Evolutionary conservation across 2,888 invertebrate species (phyloP).

Genomic region (Cepaea hortensis): DNA sequence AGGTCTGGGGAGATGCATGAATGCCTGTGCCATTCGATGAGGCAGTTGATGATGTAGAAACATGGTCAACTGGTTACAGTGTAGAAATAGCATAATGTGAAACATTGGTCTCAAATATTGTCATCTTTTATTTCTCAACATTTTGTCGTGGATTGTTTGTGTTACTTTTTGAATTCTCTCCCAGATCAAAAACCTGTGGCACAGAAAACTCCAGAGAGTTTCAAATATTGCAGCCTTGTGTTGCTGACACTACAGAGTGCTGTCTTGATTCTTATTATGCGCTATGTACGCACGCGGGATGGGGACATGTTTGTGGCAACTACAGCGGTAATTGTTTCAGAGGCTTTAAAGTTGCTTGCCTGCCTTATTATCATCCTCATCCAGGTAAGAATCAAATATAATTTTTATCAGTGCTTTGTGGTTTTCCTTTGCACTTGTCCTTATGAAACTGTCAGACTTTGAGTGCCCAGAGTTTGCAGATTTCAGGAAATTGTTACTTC

Average conservation of each 20-base stretch:
- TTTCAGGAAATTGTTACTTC: no score
- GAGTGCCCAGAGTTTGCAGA: no score
- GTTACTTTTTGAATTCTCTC: no score
- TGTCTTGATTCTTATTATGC: conserved; percentile 94
- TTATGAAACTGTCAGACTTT: no score
- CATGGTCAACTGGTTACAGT: background rate
- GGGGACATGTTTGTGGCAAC: conserved; percentile 93
- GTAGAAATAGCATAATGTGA: background rate
- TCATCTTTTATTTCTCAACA: background rate
- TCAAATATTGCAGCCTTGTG: conserved; percentile 85
- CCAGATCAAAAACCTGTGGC: background rate
- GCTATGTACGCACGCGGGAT: conserved; percentile 90
- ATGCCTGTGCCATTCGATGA: no score
- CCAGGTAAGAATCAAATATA: conserved; percentile 55
- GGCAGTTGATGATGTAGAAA: background rate
- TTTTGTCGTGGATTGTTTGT: no score
- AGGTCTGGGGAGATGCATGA: no score
- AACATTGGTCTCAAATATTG: background rate
- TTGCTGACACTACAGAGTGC: conserved; percentile 98
- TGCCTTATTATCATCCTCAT: conserved; percentile 84
- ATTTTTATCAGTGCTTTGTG: no score
- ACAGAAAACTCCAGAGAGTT: conserved; percentile 41
- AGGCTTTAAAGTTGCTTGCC: conserved; percentile 89
- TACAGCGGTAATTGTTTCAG: conserved; percentile 95
- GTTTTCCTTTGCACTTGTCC: no score